Evolutionary conservation across 2,113 vertebrate genomes (phyloP), one percentile per base, ranked within the genome.

Genomic region (Lagopus leucura): DNA sequence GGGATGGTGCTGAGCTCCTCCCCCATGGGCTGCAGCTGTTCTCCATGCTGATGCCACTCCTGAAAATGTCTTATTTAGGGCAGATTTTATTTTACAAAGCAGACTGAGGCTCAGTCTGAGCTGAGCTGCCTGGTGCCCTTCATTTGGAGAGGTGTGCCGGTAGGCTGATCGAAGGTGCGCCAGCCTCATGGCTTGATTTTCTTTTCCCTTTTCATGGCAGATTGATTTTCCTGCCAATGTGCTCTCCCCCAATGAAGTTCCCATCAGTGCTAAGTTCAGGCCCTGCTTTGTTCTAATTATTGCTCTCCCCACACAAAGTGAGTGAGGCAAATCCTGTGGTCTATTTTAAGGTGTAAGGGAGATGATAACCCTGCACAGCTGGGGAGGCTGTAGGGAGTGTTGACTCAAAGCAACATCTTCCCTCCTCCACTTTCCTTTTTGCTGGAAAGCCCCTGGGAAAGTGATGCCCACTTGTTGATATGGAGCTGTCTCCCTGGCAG

Each of bases 211-310:
- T 94, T 73, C 65, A 50, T 79, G 92, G 69, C 1, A 36, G 71
- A 92, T 96, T 95, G 96, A 88, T 95, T 96, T 92, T 91, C 43
- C 88, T 95, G 92, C 88, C 89, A 82, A 21, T 45, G 60, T 30
- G 50, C 66, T 94, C 89, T 94, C 66, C 82, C 82, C 64, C 79
- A 66, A 71, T 78, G 85, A 94, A 91, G 91, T 58, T 91, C 79
- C 73, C 64, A 72, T 67, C 11, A 6, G 88, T 9, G 20, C 73
- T 38, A 86, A 92, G 89, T 91, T 93, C 78, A 87, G 78, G 83
- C 79, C 93, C 78, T 67, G 91, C 88, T 95, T 90, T 94, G 86
- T 89, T 95, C 93, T 95, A 95, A 96, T 96, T 96, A 94, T 91
- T 8, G 0, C 65, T 72, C 38, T 94, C 90, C 96, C 69, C 71